Base-by-base conservation (phyloP, 2,113 vertebrate species). In the Petroica traversi region DNA sequence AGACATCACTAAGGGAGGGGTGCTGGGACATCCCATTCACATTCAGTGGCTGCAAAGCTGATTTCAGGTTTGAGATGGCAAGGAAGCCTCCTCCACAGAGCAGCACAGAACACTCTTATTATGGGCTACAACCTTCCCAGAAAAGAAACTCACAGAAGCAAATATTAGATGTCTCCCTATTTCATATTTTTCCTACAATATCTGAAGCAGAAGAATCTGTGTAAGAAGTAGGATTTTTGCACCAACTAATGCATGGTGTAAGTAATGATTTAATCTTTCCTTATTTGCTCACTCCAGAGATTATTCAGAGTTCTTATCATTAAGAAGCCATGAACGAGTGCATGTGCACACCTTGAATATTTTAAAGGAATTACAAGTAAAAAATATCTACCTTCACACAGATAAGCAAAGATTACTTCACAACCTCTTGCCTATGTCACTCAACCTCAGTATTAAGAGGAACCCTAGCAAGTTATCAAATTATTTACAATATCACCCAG, bases 1-100 rank as follows among this genome's bases (percentile, higher is more conserved):
- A 38, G 33, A 6, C 17, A 8, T 4, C 2, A 0, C 4, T 2
- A 7, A 38, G 6, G 16, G 36, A 59, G 26, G 8, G 38, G 13
- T 20, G 24, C 48, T 33, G 45, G 57, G 48, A 63, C 43, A 73
- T 5, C 52, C 33, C 80, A 25, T 38, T 5, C 36, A 11, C 17
- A 43, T 15, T 14, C 19, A 25, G 3, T 14, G 40, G 40, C 66
- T 29, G 12, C 51, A 59, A 54, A 88, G 40, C 19, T 14, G 20
- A 40, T 31, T 51, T 33, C n/a, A 45, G 22, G 9, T 26, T 34
- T 46, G 29, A 46, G 43, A 31, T 4, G 46, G 13, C 24, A 29
- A 55, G 19, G n/a, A 73, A 31, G 0, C 34, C 48, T 59, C 14
- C 14, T 31, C 19, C 10, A 3, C 6, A 46, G 64, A 54, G 34